phyloP scores from a whole-genome alignment of 2,113 vertebrate species.

The Motacilla tschutschensis region DNA sequence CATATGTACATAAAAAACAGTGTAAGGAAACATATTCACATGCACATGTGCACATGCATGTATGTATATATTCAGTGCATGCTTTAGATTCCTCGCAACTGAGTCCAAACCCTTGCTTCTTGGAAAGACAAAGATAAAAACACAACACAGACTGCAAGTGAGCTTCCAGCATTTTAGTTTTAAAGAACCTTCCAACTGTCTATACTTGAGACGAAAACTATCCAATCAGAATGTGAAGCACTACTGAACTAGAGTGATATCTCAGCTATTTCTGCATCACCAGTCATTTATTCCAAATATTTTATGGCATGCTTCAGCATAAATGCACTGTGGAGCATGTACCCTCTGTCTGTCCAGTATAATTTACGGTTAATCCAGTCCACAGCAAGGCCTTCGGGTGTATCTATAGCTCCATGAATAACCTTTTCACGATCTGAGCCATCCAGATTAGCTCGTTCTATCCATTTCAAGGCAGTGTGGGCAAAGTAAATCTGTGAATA shows the following conservation, averaged over 20 bases:
- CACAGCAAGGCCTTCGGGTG: slow-evolving; percentile 82
- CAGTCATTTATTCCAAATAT: slow-evolving; percentile 11
- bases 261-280: slow-evolving; percentile 24
- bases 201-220: background rate
- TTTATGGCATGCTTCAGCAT: slow-evolving; percentile 6
- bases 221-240: background rate
- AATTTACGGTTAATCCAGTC: slow-evolving; percentile 89
- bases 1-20: background rate
- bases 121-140: slow-evolving; percentile 26
- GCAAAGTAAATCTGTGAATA: slow-evolving; percentile 87
- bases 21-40: background rate
- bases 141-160: background rate
- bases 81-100: background rate
- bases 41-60: accelerated
- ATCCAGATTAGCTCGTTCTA: slow-evolving; percentile 83
- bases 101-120: background rate
- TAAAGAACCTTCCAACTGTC: background rate
- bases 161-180: background rate
- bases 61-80: background rate
- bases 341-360: slow-evolving; percentile 92
- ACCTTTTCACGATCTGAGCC: slow-evolving; percentile 79
- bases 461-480: slow-evolving; percentile 77
- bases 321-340: slow-evolving; percentile 18
- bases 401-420: slow-evolving; percentile 69
- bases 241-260: background rate